Evolutionary conservation across 2,888 invertebrate species (phyloP).

Genomic region (Erynnis tages): DNA sequence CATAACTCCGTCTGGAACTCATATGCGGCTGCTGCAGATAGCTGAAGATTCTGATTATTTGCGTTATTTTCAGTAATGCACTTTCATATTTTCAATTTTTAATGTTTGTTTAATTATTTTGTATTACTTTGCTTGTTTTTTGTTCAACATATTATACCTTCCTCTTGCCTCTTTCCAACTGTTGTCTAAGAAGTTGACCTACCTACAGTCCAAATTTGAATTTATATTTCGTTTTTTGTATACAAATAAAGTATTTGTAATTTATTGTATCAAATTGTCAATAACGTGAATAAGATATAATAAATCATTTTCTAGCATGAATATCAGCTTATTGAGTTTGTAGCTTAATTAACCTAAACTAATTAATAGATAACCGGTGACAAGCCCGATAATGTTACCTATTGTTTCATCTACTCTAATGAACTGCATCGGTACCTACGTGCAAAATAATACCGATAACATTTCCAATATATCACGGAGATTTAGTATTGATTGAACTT

Average conservation of each 20-base stretch:
- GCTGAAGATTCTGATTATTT: too few relatives aligned
- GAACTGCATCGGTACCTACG: not conserved
- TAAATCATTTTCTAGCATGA: slow-evolving; percentile 3
- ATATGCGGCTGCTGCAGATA: not conserved
- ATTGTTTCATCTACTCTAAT: slow-evolving; percentile 17
- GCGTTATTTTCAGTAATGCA: too few relatives aligned
- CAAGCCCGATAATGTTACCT: slow-evolving; percentile 19
- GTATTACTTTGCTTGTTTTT: too few relatives aligned
- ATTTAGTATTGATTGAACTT: not conserved
- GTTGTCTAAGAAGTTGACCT: too few relatives aligned
- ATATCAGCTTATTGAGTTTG: slow-evolving; percentile 17
- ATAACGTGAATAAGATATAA: not conserved
- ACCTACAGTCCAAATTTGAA: too few relatives aligned
- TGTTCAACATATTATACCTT: too few relatives aligned
- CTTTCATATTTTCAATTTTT: too few relatives aligned
- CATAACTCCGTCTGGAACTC: not conserved
- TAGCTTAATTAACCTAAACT: slow-evolving; percentile 17
- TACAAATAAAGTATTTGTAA: too few relatives aligned
- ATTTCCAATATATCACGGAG: not conserved
- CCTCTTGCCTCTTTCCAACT: too few relatives aligned
- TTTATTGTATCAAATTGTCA: not conserved
- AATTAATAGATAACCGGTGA: slow-evolving; percentile 23
- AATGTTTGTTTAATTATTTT: too few relatives aligned
- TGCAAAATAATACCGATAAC: slow-evolving; percentile 1
- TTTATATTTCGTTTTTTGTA: too few relatives aligned